phyloP scores from a whole-genome alignment of 2,113 vertebrate genomes.

The Pan troglodytes region DNA sequence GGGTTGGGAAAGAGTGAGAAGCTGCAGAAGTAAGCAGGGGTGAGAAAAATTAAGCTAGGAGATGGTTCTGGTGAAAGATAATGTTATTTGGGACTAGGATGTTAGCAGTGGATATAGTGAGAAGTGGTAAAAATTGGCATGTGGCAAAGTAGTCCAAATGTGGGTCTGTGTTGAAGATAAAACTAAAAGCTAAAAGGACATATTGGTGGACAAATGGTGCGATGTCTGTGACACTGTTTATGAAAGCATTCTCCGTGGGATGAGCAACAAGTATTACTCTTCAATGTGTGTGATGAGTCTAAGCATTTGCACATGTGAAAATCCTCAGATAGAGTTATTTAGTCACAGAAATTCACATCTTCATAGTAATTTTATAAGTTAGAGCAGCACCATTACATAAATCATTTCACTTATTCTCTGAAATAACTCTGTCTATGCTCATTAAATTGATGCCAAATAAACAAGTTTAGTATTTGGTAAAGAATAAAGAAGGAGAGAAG shows the following conservation, averaged over 20 bases:
- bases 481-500: not conserved
- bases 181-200: not conserved
- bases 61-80: not conserved
- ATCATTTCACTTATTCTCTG: not conserved
- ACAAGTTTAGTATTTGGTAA: not conserved
- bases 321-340: not conserved
- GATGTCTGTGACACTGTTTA: not conserved
- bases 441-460: not conserved
- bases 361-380: not conserved
- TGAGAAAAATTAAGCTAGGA: not conserved
- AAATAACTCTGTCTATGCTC: not conserved
- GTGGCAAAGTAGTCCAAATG: not conserved
- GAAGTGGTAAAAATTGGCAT: not conserved
- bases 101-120: not conserved
- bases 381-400: not conserved
- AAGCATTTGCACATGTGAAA: not conserved
- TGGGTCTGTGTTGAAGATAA: not conserved
- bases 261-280: not conserved
- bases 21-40: not conserved
- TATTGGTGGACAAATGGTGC: not conserved
- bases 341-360: not conserved
- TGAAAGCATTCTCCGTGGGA: not conserved
- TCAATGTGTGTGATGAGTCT: not conserved
- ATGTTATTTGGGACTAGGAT: not conserved
- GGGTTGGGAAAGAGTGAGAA: no score